Conservation (phyloP, 35 echinoderm and acorn worm genomes). For the Hemicentrotus pulcherrimus region DNA sequence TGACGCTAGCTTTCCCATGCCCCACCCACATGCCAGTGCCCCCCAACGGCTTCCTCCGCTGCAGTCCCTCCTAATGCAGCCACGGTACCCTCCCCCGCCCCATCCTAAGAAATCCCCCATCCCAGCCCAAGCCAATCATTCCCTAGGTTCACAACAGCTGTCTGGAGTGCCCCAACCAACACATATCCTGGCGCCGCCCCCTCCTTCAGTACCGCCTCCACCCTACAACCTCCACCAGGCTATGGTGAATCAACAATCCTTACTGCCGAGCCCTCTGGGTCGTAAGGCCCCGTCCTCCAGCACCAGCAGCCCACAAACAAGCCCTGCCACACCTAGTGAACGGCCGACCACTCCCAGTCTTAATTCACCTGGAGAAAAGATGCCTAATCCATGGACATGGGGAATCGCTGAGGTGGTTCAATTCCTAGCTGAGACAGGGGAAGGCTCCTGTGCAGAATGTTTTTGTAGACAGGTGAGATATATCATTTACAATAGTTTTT, state of each 20-base stretch:
- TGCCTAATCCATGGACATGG: slow-evolving; percentile 82
- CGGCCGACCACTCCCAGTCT: neutral
- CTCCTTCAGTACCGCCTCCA: slow-evolving; percentile 14
- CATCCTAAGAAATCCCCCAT: neutral
- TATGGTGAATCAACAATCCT: slow-evolving; percentile 24
- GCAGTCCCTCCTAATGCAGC: slow-evolving; percentile 33
- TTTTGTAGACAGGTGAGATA: slow-evolving; percentile 92
- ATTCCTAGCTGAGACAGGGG: slow-evolving; percentile 88
- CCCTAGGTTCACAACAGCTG: slow-evolving; percentile 28
- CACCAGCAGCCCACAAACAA: slow-evolving; percentile 54
- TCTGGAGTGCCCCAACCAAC: neutral
- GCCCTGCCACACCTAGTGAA: slow-evolving; percentile 23
- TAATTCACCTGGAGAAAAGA: neutral
- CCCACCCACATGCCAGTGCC: neutral
- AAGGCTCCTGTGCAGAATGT: slow-evolving; percentile 84
- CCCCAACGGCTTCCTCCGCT: slow-evolving; percentile 35
- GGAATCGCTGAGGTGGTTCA: slow-evolving; percentile 84
- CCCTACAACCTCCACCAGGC: slow-evolving; percentile 29
- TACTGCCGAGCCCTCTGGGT: slow-evolving; percentile 48
- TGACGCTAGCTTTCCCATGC: neutral
- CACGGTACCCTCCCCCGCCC: slow-evolving; percentile 50
- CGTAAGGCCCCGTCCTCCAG: neutral
- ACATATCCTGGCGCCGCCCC: neutral
- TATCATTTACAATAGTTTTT: neutral
- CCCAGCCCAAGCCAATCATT: slow-evolving; percentile 55